phyloP scores from a whole-genome alignment of 2,113 vertebrate species.

The Burhinus oedicnemus region DNA sequence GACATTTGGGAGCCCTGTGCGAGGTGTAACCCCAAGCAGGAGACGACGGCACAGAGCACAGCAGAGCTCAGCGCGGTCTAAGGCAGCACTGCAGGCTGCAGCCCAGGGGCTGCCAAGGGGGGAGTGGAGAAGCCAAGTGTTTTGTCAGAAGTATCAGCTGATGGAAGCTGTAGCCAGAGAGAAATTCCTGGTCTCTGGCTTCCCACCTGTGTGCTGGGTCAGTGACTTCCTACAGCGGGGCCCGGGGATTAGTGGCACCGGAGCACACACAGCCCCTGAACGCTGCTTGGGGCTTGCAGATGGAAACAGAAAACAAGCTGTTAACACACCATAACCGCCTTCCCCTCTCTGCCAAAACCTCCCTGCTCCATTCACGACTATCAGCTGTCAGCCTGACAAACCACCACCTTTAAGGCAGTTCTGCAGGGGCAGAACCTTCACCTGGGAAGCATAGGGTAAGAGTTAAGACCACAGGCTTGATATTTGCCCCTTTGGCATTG shows the following conservation, averaged over 20 bases:
- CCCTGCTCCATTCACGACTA: neutral
- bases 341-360: neutral
- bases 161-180: slow-evolving; percentile 43
- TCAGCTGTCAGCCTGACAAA: neutral
- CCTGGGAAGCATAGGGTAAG: neutral
- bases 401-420: neutral
- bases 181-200: neutral
- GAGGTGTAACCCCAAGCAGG: neutral
- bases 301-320: neutral
- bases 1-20: slow-evolving; percentile 75
- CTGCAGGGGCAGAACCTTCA: neutral
- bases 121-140: slow-evolving; percentile 67
- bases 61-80: slow-evolving; percentile 20
- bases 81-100: slow-evolving; percentile 58
- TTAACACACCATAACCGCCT: neutral
- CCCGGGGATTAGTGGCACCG: neutral
- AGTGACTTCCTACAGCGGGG: neutral
- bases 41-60: neutral
- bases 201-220: slow-evolving; percentile 37
- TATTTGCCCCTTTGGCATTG: neutral
- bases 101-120: slow-evolving; percentile 56
- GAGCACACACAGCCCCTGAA: neutral
- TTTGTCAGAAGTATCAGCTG: slow-evolving; percentile 67
- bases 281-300: fast-evolving
- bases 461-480: neutral